Conservation (phyloP, 2,113 vertebrate genomes). For the Rhagologus leucostigma region DNA sequence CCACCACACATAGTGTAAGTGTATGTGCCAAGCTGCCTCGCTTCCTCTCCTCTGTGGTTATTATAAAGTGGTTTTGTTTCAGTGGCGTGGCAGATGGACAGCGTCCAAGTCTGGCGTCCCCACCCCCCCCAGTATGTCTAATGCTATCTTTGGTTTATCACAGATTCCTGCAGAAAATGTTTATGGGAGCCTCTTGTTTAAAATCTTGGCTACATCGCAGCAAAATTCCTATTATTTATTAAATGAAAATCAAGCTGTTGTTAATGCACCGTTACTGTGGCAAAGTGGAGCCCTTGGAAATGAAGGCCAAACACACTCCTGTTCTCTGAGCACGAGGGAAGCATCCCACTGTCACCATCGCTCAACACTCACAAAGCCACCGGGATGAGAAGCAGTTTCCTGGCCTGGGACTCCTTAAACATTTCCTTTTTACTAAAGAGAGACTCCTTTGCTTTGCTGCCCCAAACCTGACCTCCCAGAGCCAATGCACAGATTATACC, state of each 20-base stretch:
- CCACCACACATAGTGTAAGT: conserved; percentile 53
- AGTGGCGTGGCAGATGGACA: conserved; percentile 48
- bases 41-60: conserved; percentile 54
- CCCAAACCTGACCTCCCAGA: neutral
- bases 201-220: neutral
- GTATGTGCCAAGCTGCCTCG: conserved; percentile 37
- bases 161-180: conserved; percentile 55
- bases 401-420: neutral
- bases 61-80: conserved; percentile 62
- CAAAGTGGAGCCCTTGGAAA: neutral
- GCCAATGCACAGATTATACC: neutral
- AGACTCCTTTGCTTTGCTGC: neutral
- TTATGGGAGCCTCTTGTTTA: conserved; percentile 58
- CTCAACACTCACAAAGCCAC: accelerated
- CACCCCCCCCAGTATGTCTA: neutral
- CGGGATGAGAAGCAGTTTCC: neutral
- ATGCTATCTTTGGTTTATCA: conserved; percentile 32
- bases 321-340: neutral
- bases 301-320: neutral
- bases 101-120: conserved; percentile 38
- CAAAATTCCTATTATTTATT: conserved; percentile 45
- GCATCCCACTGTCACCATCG: neutral
- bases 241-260: conserved; percentile 40
- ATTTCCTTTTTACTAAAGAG: neutral
- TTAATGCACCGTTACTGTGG: conserved; percentile 22